Evolutionary conservation across 2,113 vertebrate species (phyloP).

Genomic region (Oxyruncus cristatus): DNA sequence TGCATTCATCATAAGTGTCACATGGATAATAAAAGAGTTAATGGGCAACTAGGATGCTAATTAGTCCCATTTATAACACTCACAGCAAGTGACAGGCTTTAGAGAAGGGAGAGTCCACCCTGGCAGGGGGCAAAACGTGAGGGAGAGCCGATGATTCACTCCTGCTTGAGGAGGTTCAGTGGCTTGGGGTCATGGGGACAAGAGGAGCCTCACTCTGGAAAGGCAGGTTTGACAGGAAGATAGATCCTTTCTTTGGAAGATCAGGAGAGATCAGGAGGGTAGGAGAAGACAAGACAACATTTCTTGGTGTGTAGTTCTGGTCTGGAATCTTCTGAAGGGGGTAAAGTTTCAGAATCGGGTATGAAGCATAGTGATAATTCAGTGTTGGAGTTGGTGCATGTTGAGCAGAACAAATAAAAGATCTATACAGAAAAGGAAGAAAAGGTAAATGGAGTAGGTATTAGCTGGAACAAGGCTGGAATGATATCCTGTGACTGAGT

Average conservation of each 20-base stretch:
- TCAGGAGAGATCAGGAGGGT: background rate
- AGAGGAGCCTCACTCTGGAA: background rate
- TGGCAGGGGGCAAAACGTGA: background rate
- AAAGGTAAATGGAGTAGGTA: background rate
- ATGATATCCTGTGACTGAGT: background rate
- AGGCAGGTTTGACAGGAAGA: background rate
- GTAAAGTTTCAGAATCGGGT: background rate
- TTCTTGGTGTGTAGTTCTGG: background rate
- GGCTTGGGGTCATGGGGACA: background rate
- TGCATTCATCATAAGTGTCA: constrained; percentile 37
- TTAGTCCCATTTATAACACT: background rate
- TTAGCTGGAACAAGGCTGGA: background rate
- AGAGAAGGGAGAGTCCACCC: background rate
- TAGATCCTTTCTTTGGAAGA: background rate
- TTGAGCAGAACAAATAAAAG: background rate
- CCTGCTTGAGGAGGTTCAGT: background rate
- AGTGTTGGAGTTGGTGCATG: fast-evolving
- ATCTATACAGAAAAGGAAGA: background rate
- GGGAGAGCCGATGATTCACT: background rate
- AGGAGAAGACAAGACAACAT: background rate
- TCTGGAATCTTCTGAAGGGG: background rate
- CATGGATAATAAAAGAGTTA: constrained; percentile 38
- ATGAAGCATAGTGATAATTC: background rate
- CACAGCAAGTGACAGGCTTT: fast-evolving
- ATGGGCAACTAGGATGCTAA: constrained; percentile 3